Conservation (phyloP, 1,140 invertebrate genomes). For the Pseudomyrmex dendroicus region DNA sequence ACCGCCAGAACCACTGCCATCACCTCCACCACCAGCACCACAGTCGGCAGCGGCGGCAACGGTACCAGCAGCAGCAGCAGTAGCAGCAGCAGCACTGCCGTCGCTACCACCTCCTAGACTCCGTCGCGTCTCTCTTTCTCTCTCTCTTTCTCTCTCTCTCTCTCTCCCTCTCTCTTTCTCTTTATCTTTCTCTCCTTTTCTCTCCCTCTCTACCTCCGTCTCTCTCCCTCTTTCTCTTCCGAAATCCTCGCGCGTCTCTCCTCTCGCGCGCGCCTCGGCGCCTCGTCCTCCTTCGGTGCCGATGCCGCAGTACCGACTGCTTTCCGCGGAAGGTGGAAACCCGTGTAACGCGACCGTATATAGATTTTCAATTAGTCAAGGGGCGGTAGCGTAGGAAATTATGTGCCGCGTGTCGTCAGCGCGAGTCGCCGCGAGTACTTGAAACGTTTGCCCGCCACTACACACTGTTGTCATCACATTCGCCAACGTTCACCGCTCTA, state of each 20-base stretch:
- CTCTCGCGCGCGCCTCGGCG: slow-evolving; percentile 43
- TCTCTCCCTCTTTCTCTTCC: neutral
- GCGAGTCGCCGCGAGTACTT: slow-evolving; percentile 53
- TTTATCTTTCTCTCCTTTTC: neutral
- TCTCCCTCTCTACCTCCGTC: neutral
- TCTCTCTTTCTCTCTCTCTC: neutral
- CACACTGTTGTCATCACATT: neutral
- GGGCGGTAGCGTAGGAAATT: slow-evolving; percentile 59
- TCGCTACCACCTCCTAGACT: slow-evolving; percentile 47
- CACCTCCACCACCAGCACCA: slow-evolving; percentile 40
- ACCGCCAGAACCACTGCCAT: slow-evolving; percentile 25
- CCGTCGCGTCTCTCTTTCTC: slow-evolving; percentile 26
- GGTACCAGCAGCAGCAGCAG: slow-evolving; percentile 29
- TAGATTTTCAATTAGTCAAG: slow-evolving; percentile 75
- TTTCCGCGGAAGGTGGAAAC: slow-evolving; percentile 64
- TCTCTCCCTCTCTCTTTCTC: neutral
- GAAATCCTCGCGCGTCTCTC: neutral
- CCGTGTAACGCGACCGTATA: slow-evolving; percentile 60
- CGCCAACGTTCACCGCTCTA: neutral
- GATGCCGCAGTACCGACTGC: slow-evolving; percentile 70
- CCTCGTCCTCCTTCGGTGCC: slow-evolving; percentile 45
- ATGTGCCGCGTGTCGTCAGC: slow-evolving; percentile 63
- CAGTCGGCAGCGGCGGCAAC: slow-evolving; percentile 2
- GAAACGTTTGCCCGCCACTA: slow-evolving; percentile 23
- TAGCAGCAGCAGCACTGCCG: slow-evolving; percentile 46